A percentile compares a stretch with the other conserved stretches of the same genome.
Conservation (phyloP, 2,797 vertebrate species). For the Sebastes alutus region DNA sequence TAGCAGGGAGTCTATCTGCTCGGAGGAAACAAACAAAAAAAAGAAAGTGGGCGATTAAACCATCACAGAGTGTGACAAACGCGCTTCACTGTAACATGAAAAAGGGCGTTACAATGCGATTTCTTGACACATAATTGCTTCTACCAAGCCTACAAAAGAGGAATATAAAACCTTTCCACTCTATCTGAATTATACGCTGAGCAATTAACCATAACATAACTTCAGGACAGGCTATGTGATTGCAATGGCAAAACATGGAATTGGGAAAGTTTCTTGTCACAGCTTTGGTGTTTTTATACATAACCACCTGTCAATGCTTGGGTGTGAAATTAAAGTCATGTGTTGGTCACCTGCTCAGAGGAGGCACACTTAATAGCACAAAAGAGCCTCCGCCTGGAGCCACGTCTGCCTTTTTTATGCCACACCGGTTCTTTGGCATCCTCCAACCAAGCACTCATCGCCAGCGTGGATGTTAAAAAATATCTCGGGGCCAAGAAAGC, state of each 20-base stretch:
- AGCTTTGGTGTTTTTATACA: not conserved
- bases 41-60: not conserved
- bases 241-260: not conserved
- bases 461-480: not conserved
- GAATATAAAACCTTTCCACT: not conserved
- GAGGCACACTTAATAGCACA: not conserved
- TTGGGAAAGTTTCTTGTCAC: not conserved
- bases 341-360: not conserved
- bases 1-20: not conserved
- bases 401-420: not conserved
- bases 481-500: not conserved
- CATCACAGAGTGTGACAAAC: not conserved
- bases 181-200: not conserved
- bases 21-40: not conserved
- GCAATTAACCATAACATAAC: not conserved
- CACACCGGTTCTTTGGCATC: not conserved
- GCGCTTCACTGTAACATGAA: not conserved
- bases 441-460: not conserved
- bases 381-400: not conserved
- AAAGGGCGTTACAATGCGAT: not conserved
- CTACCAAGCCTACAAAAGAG: not conserved
- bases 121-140: constrained; percentile 7
- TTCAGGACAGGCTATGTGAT: not conserved
- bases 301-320: not conserved
- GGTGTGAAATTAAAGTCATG: constrained; percentile 4